These are phyloP conservation scores for Lithobates pipiens DNA, from an alignment of 2,797 vertebrate species.

Conservation along the genomic window DNA sequence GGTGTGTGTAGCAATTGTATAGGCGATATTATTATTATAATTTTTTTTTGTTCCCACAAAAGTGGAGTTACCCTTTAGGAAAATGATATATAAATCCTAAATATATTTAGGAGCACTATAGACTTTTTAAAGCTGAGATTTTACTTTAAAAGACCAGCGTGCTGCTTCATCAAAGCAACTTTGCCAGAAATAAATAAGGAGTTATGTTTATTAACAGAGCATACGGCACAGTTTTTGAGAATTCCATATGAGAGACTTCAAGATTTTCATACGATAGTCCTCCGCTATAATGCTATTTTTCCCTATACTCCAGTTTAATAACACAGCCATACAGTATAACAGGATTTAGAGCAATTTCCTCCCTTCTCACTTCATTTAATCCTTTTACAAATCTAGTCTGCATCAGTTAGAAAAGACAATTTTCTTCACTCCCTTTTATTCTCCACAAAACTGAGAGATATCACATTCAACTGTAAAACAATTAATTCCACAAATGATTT, in stretches of 20 bases:
- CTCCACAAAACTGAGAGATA: conserved; percentile 10
- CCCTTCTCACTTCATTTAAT: conserved; percentile 41
- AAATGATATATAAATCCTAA: background rate
- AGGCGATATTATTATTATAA: no score
- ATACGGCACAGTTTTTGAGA: background rate
- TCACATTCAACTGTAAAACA: conserved; percentile 43
- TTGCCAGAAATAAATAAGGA: background rate
- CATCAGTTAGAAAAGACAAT: conserved; percentile 28
- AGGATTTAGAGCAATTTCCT: conserved; percentile 46
- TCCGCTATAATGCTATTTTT: background rate
- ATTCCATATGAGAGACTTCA: background rate
- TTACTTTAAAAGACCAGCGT: background rate
- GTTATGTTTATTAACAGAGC: no score
- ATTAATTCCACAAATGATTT: conserved; percentile 50
- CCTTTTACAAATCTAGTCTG: conserved; percentile 32
- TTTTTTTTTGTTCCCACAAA: no score
- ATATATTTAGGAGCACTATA: background rate
- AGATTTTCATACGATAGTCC: background rate
- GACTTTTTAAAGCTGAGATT: background rate
- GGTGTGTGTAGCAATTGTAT: no score
- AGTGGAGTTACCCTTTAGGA: no score
- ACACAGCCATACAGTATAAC: conserved; percentile 11
- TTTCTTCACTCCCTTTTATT: conserved; percentile 29
- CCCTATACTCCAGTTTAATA: background rate
- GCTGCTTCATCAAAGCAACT: background rate